Evolutionary conservation across 2,797 vertebrate genomes (phyloP).

Genomic region (Trichosurus vulpecula): DNA sequence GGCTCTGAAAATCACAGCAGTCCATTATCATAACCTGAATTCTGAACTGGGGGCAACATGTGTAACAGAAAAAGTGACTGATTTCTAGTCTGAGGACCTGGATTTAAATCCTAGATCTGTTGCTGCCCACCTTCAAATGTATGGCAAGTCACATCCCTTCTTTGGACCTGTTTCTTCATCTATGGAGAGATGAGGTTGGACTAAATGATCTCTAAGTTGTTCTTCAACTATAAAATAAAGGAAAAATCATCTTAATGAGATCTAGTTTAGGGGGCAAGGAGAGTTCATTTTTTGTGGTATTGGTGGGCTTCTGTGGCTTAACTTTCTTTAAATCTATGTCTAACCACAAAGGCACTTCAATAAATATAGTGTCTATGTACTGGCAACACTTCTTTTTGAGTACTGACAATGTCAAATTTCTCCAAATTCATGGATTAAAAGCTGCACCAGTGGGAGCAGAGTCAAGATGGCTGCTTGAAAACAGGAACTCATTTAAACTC

Average conservation of each 20-base stretch:
- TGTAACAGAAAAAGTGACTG: not conserved
- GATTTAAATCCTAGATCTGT: not conserved
- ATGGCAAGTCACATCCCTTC: not conserved
- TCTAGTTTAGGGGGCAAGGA: slow-evolving; percentile 55
- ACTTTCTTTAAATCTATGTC: slow-evolving; percentile 75
- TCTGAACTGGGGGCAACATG: not conserved
- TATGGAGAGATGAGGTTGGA: not conserved
- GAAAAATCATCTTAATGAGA: slow-evolving; percentile 66
- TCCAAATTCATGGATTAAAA: slow-evolving; percentile 22
- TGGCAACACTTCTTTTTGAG: slow-evolving; percentile 71
- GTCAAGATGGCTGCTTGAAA: too few species aligned
- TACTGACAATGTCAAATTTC: slow-evolving; percentile 25
- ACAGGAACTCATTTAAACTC: too few species aligned
- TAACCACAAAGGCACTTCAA: slow-evolving; percentile 74
- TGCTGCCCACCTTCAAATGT: not conserved
- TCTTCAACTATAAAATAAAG: slow-evolving; percentile 35
- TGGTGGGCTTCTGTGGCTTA: slow-evolving; percentile 74
- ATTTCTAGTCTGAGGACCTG: not conserved
- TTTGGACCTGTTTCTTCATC: not conserved
- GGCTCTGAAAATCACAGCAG: not conserved
- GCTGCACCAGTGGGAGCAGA: too few species aligned
- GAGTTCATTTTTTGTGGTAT: slow-evolving; percentile 72
- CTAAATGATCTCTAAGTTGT: not conserved
- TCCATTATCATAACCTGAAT: slow-evolving; percentile 53
- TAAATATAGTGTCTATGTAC: slow-evolving; percentile 68